Evolutionary conservation across 2,888 invertebrate species (phyloP).

Genomic region (Platycheirus albimanus): DNA sequence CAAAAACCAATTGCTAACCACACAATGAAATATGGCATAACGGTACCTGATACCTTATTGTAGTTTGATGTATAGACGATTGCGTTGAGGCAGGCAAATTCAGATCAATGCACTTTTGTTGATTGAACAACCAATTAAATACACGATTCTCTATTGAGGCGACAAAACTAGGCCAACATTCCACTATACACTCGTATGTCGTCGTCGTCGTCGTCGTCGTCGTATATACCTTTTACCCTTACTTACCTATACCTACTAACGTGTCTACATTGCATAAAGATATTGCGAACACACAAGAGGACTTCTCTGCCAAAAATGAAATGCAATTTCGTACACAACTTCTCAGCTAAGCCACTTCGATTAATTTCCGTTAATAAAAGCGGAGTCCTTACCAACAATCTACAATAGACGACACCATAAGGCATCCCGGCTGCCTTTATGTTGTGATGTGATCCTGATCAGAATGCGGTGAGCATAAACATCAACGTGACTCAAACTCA

Average conservation of each 20-base stretch:
- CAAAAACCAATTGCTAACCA: too few relatives aligned
- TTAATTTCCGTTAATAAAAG: slow-evolving; percentile 51
- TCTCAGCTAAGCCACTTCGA: slow-evolving; percentile 24
- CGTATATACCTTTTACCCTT: too few relatives aligned
- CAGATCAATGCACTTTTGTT: slow-evolving; percentile 4
- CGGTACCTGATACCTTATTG: too few relatives aligned
- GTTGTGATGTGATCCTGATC: too few relatives aligned
- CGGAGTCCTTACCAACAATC: background rate
- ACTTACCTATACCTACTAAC: too few relatives aligned
- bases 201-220: too few relatives aligned
- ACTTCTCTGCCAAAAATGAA: slow-evolving; percentile 25
- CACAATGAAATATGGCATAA: too few relatives aligned
- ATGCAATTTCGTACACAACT: slow-evolving; percentile 27
- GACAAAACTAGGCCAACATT: slow-evolving; percentile 33
- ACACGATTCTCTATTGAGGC: background rate
- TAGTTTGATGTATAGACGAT: too few relatives aligned
- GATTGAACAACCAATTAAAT: slow-evolving; percentile 42
- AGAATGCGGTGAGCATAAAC: slow-evolving; percentile 15
- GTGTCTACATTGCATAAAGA: too few relatives aligned
- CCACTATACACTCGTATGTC: background rate
- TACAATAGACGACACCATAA: background rate
- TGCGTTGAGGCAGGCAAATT: background rate
- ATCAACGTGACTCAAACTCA: slow-evolving; percentile 27
- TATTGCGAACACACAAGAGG: background rate
- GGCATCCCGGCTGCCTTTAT: background rate